phyloP scores from a whole-genome alignment of 1,140 invertebrate species.

The Aphidius gifuensis region DNA sequence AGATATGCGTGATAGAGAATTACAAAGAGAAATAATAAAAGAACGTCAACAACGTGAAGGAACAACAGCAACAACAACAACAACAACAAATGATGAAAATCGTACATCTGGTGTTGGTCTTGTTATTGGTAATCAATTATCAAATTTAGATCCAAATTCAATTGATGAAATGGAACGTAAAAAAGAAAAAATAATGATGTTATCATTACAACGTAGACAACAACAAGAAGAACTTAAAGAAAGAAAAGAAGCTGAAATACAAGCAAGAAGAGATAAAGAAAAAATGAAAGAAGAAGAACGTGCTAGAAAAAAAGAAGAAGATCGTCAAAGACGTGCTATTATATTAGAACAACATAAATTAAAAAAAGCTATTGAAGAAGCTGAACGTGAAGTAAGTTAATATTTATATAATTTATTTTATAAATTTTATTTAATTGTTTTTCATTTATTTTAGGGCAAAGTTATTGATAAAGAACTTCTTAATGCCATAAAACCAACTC shows the following conservation, averaged over 20 bases:
- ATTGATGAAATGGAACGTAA: slow-evolving; percentile 87
- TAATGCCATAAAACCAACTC: slow-evolving; percentile 60
- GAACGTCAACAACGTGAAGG: slow-evolving; percentile 49
- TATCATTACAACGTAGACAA: slow-evolving; percentile 81
- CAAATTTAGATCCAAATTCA: slow-evolving; percentile 67
- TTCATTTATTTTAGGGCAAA: slow-evolving; percentile 62
- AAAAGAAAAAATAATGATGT: slow-evolving; percentile 83
- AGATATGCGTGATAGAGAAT: slow-evolving; percentile 42
- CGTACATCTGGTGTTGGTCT: slow-evolving; percentile 59
- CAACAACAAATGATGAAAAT: slow-evolving; percentile 24
- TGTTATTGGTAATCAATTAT: slow-evolving; percentile 66
- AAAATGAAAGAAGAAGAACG: slow-evolving; percentile 83
- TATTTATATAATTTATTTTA: slow-evolving; percentile 6
- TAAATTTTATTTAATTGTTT: slow-evolving; percentile 9
- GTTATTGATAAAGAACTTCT: slow-evolving; percentile 72
- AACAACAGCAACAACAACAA: slow-evolving; percentile 12
- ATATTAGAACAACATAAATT: slow-evolving; percentile 94
- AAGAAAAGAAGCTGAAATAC: slow-evolving; percentile 80
- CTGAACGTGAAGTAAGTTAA: slow-evolving; percentile 73
- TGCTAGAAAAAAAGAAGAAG: slow-evolving; percentile 85
- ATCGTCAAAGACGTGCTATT: slow-evolving; percentile 76
- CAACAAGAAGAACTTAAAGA: slow-evolving; percentile 84
- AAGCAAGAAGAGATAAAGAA: slow-evolving; percentile 72
- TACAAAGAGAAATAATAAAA: slow-evolving; percentile 46
- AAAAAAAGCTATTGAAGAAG: slow-evolving; percentile 90